phyloP scores from a whole-genome alignment of 2,888 invertebrate genomes.

The Mythimna impura region DNA sequence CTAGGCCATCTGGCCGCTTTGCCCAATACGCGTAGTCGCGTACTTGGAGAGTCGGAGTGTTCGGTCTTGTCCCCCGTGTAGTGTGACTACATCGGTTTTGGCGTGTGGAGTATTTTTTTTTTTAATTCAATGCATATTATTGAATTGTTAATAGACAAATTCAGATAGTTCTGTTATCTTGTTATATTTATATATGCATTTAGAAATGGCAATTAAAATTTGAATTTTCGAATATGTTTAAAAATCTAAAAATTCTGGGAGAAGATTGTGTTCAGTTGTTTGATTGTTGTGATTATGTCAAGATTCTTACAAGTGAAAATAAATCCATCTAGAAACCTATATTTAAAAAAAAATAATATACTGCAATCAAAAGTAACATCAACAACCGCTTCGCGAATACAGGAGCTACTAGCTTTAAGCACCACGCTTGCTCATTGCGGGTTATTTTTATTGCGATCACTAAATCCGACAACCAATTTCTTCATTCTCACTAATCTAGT shows the following conservation, averaged over 20 bases:
- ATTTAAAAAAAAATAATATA: too few species aligned
- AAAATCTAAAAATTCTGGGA: background rate
- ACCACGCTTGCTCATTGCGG: too few species aligned
- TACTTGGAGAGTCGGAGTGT: conserved; percentile 38
- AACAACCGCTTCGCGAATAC: background rate
- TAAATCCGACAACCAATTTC: too few species aligned
- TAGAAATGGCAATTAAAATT: too few species aligned
- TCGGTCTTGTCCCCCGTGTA: conserved; percentile 69
- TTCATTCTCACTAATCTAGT: too few species aligned
- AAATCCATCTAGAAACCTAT: too few species aligned
- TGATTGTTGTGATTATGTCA: too few species aligned
- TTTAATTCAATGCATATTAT: background rate
- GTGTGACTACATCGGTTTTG: conserved; percentile 63
- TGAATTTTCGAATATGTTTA: background rate
- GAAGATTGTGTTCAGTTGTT: background rate
- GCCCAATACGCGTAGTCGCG: conserved; percentile 71
- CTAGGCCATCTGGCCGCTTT: conserved; percentile 88
- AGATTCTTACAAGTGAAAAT: too few species aligned
- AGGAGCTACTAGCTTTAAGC: background rate
- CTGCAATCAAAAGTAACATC: too few species aligned
- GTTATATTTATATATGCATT: too few species aligned
- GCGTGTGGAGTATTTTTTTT: background rate
- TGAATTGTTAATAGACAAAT: background rate
- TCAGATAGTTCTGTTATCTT: background rate
- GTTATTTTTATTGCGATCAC: too few species aligned